phyloP scores from a whole-genome alignment of 1,140 invertebrate species.

The Cecropterus lyciades region DNA sequence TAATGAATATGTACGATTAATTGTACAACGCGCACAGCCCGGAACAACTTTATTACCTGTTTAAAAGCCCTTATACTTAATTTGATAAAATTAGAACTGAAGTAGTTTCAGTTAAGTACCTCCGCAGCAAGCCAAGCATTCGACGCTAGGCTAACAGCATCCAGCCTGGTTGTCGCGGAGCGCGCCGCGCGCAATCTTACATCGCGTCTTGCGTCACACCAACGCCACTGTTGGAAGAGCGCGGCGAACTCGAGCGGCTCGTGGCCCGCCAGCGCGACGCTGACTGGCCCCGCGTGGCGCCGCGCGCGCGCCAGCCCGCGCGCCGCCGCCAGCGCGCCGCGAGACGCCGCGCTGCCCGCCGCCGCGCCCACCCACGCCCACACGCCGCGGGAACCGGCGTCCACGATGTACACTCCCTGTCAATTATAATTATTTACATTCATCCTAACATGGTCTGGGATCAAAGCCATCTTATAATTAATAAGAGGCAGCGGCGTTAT shows the following conservation, averaged over 20 bases:
- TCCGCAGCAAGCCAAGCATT: slow-evolving; percentile 83
- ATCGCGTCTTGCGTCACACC: slow-evolving; percentile 67
- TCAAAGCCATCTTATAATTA: no score
- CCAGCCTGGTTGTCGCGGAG: slow-evolving; percentile 88
- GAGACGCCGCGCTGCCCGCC: slow-evolving; percentile 93
- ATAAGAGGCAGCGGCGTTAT: no score
- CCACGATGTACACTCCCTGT: slow-evolving; percentile 94
- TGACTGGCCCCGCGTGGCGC: slow-evolving; percentile 91
- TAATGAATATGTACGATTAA: no score
- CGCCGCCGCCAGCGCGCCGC: slow-evolving; percentile 90
- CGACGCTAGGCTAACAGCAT: slow-evolving; percentile 87
- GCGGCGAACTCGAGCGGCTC: slow-evolving; percentile 95
- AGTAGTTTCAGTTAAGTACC: slow-evolving; percentile 39
- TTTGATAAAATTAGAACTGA: no score
- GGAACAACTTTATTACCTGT: no score
- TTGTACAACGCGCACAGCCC: no score
- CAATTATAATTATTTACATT: background rate
- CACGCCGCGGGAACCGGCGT: slow-evolving; percentile 93
- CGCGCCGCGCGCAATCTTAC: slow-evolving; percentile 73
- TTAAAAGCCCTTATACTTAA: no score
- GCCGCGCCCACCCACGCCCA: slow-evolving; percentile 97
- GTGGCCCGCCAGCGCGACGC: slow-evolving; percentile 90
- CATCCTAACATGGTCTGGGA: no score
- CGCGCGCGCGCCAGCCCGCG: slow-evolving; percentile 96
- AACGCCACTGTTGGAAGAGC: slow-evolving; percentile 91